phyloP scores from a whole-genome alignment of 2,888 invertebrate genomes.

The Ophion ellenae region DNA sequence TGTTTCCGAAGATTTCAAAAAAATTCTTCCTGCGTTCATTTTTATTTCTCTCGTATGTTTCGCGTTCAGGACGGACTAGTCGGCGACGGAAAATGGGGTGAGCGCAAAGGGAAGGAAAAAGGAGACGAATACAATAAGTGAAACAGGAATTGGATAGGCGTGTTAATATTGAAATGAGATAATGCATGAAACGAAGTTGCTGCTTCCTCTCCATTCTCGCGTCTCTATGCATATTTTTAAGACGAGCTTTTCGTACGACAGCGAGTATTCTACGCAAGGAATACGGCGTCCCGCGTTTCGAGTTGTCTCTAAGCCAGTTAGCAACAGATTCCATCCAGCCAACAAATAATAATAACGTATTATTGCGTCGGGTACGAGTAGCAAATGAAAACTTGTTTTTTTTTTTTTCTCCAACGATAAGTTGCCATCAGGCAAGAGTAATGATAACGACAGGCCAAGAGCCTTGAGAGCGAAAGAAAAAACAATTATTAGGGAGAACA shows the following conservation, averaged over 20 bases:
- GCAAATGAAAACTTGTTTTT: neutral
- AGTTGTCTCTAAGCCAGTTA: slow-evolving; percentile 74
- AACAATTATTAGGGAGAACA: neutral
- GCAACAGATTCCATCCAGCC: slow-evolving; percentile 80
- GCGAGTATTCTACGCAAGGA: too few relatives aligned
- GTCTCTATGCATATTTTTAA: slow-evolving; percentile 42
- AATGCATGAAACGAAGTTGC: slow-evolving; percentile 70
- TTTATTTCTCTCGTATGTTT: neutral
- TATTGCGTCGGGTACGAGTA: slow-evolving; percentile 11
- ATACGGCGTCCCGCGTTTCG: slow-evolving; percentile 68
- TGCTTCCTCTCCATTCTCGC: slow-evolving; percentile 1
- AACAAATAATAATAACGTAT: slow-evolving; percentile 41
- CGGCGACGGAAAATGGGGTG: neutral
- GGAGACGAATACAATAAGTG: neutral
- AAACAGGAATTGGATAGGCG: slow-evolving; percentile 57
- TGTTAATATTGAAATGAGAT: slow-evolving; percentile 73
- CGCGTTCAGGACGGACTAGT: slow-evolving; percentile 10
- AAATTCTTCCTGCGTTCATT: neutral
- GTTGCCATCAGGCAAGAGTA: slow-evolving; percentile 13
- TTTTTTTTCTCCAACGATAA: slow-evolving; percentile 12
- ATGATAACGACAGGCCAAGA: slow-evolving; percentile 44
- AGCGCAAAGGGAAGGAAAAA: neutral
- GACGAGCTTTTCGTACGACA: slow-evolving; percentile 42
- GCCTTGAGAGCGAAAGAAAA: slow-evolving; percentile 17
- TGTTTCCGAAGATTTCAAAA: neutral